Base-by-base conservation (phyloP, 53 echinoderm and acorn worm species). In the Pentamera pediparva region DNA sequence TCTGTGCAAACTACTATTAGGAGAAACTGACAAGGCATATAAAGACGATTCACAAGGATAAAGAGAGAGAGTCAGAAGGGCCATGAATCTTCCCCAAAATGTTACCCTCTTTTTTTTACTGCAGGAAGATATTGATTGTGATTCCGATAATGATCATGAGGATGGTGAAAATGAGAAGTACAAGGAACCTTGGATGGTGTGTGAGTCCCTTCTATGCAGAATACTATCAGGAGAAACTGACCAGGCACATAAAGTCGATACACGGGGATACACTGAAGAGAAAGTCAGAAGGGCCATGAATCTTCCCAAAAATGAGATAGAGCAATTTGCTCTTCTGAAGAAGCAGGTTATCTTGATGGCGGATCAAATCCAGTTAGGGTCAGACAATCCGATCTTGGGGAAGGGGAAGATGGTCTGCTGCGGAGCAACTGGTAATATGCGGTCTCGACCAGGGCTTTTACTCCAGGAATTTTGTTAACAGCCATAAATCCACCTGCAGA, bases 271-370 rank as follows among this genome's bases (percentile, higher is more conserved):
- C n/a, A n/a, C n/a, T n/a, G 17, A 45, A 38, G 78, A 77, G 7
- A 37, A 30, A 17, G 78, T 77, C 8, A 77, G 47, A 39, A 67
- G 47, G 37, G 78, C 78, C 40, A 32, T 69, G 26, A 18, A 50
- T 17, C 62, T 61, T 49, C 67, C 78, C 62, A 78, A 21, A 67
- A 67, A 67, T 20, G 78, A 62, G 36, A 62, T 62, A 19, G 33
- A 62, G 34, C 19, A 62, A 18, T 62, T 62, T 62, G 33, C 33
- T 21, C 15, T 32, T 15, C 30, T 78, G 27, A 78, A 30, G 47
- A 65, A 78, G 28, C 52, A 78, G 47, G 78, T 65, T 33, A 78
- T 79, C 18, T 27, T 65, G 4, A 32, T 55, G 25, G 70, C 79
- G 10, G 70, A 79, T 37, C 53, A 59, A 36, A 33, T 40, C 35